Evolutionary conservation across 2,888 invertebrate species (phyloP), one percentile per base, ranked within the genome.

Genomic region (Pinctada fucata): DNA sequence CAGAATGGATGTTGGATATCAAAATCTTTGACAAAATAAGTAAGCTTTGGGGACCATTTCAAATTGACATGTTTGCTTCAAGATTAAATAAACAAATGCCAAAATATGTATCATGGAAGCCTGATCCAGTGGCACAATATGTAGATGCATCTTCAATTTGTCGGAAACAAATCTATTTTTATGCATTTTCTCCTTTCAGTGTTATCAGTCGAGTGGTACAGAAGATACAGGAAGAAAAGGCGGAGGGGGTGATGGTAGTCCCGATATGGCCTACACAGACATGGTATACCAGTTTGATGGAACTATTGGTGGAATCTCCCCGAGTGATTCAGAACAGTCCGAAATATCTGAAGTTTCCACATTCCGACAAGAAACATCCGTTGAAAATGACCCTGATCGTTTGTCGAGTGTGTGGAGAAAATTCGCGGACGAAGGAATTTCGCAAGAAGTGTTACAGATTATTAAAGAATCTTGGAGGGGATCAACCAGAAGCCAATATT

Each of bases 131-230:
- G 58, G 80, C 81, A 65, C 2, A 6, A 51, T 66, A 6, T 63
- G 69, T 83, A 63, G 76, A 82, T 80, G 79, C 80, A 10, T 79
- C 79, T 76, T 51, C 76, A 13, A 3, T 80, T 47, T 47, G 77
- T 73, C 79, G 80, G 82, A 49, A n/a, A 52, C 58, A 71, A 31
- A 71, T 71, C 51, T 71, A 51, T 51, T 71, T 71, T n/a, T 84
- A 83, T 67, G 64, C 79, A 3, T 84, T 83, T 76, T 78, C 82
- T n/a, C 84, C 82, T 83, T 83, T 84, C 78, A 63, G 73, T 52
- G 16, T 74, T 13, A 69, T 78, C 10, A 63, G 73, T 64, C 49
- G 65, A 47, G 68, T 79, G 8, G 4, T 84, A 2, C 74, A 79
- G 16, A 83, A 84, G 51, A 65, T 83, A 45, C 4, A 73, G 13